Base-by-base conservation (phyloP, 2,888 invertebrate species). In the Drosophila macrospina region DNA sequence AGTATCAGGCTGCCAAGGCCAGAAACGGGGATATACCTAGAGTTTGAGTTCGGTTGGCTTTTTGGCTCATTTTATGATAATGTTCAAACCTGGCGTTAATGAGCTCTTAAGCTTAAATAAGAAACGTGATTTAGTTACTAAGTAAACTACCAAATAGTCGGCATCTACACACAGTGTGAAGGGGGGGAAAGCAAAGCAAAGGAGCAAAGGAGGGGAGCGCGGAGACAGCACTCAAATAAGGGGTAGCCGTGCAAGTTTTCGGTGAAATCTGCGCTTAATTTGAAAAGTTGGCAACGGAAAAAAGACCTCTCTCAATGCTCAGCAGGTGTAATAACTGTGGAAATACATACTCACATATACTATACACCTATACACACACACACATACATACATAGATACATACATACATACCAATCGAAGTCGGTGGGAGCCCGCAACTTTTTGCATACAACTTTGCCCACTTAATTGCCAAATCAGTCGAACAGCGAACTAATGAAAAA, bases 91-190 rank as follows among this genome's bases (percentile, higher is more conserved):
- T 82, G 86, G 70, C 86, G 78, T 86, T 88, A 86, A 85, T 89
- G 89, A 89, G 90, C 88, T 88, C 89, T 89, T 89, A 84, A 89
- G 89, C 89, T 85, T 80, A 90, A 89, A 89, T 90, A 89, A 88
- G 90, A 85, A 84, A 86, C 89, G 90, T 89, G 89, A 88, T 90
- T 86, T 84, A 88, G 85, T 75, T 86, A 86, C 88, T 84, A 86
- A 86, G 88, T 85, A 85, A 85, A 85, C 88, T 87, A 80, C 70
- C 67, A 78, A 82, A 82, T 79, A 87, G 73, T 69, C 66, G 61
- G 57, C 68, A 65, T 36, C 39, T 42, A 26, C 32, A 50, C 55
- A 48, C 15, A 30, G 15, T 13, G 10, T 10, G 15, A 4, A 41
- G 39, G 13, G n/a, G n/a, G n/a, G n/a, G n/a, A n/a, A n/a, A n/a